phyloP scores from a whole-genome alignment of 2,797 vertebrate species.

The Muscicapa striata region DNA sequence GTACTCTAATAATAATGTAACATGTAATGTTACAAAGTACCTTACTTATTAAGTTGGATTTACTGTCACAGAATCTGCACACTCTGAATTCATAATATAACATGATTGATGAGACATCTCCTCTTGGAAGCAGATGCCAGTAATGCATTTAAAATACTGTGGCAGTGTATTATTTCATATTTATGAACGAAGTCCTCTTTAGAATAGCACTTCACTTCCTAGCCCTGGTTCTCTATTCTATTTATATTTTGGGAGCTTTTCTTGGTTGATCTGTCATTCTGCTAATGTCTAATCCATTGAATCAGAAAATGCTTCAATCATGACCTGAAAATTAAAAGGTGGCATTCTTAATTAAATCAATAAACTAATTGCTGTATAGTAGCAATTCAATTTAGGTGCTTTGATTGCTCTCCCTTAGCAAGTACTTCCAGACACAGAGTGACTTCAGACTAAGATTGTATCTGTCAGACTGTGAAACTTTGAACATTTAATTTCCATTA shows the following conservation, averaged over 20 bases:
- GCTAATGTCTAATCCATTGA: conserved; percentile 76
- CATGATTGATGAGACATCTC: conserved; percentile 66
- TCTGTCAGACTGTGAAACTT: conserved; percentile 89
- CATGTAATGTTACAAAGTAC: conserved; percentile 25
- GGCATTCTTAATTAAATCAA: conserved; percentile 97
- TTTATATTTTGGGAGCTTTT: conserved; percentile 56
- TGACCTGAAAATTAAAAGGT: conserved; percentile 94
- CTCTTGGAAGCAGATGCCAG: conserved; percentile 65
- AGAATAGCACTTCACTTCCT: conserved; percentile 20
- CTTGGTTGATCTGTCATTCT: conserved; percentile 67
- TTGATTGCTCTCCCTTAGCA: conserved; percentile 87
- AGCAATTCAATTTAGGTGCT: conserved; percentile 94
- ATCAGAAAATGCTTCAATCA: conserved; percentile 83
- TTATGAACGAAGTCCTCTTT: conserved; percentile 51
- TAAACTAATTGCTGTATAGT: conserved; percentile 96
- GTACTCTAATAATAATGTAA: conserved; percentile 52
- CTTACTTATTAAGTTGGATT: conserved; percentile 61
- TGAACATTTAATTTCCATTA: conserved; percentile 94
- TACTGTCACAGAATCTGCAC: conserved; percentile 44
- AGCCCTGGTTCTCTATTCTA: conserved; percentile 12
- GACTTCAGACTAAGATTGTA: conserved; percentile 85
- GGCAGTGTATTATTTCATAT: conserved; percentile 63
- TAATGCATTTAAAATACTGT: conserved; percentile 56
- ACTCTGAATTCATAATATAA: conserved; percentile 62
- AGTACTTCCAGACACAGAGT: conserved; percentile 85